Evolutionary conservation across 2,888 invertebrate genomes (phyloP), one percentile per base, ranked within the genome.

Genomic region (Diarsia mendica): DNA sequence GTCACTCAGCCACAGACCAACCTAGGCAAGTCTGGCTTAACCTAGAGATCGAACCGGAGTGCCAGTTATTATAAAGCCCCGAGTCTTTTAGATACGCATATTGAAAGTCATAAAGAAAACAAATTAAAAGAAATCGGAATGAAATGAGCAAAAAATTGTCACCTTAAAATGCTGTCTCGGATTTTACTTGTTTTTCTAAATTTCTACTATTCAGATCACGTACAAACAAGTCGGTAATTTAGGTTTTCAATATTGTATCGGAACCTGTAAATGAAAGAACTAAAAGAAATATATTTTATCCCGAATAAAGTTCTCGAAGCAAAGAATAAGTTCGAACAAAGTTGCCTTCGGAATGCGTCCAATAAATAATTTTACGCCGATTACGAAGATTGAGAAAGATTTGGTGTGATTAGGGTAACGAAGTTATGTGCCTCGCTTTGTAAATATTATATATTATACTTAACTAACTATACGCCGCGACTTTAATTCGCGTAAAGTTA

Each of bases 171-270:
- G 9, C 20, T 4, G 6, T 9, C 6, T 1, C 11, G 13, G 18
- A 51, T 65, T 65, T 60, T 28, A 5, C 15, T 39, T 33, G 0
- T 64, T 53, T 67, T 18, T 13, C 28, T 3, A 15, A 39, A 49
- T 67, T 18, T 13, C 28, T 3, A 15, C 44, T 6, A 61, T 82
- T 82, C 67, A 39, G 10, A 46, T 71, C 73, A 77, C 85, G 73
- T 77, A 44, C 63, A 71, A 76, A 71, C 46, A 71, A 49, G 48
- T 68, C n/a, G 18, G 73, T 66, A 74, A 83, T 77, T 74, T 72
- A 74, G 66, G 48, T 77, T 72, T 83, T 78, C 74, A 83, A 70
- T 82, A 72, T 53, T 71, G 58, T 79, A 60, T 74, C 60, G 23
- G 39, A 39, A 46, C 61, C 44, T 51, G 20, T 39, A 33, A 18